Evolutionary conservation across 2,888 invertebrate genomes (phyloP), one percentile per base, ranked within the genome.

Genomic region (Apotomis capreana): DNA sequence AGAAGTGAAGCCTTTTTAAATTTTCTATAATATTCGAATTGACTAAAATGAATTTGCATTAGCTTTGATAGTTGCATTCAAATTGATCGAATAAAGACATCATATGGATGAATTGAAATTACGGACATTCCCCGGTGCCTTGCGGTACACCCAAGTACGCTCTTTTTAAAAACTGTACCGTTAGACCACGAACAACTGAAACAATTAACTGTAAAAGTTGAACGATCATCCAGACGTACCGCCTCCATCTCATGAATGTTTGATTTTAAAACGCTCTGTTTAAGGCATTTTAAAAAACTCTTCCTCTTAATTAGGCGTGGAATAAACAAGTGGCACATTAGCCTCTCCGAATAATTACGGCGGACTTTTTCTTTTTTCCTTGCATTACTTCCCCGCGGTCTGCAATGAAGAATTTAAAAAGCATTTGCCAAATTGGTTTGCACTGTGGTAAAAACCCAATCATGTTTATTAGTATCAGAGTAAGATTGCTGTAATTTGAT

Each of bases 311-410:
- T 93, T 93, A 91, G 91, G 89, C 88, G 83, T 87, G 89, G 91
- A 89, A 91, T 91, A 92, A 92, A 90, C 92, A 91, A 90, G 88
- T 85, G 90, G 89, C 89, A 89, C 89, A 91, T 92, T 92, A 90
- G 90, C 92, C 92, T 89, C 85, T 90, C 87, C 84, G 86, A 88
- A 92, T 92, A 92, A 93, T 92, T 93, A 89, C 84, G 78, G 83
- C 81, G 84, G 89, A 84, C 83, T 69, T 78, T 74, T 83, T 83
- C 82, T 81, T 82, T 80, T 78, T 81, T 74, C 81, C 85, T 83
- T 78, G 80, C 83, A 80, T 86, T 85, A 81, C 83, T 84, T 84
- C 81, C 82, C 82, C 83, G 81, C 86, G 86, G 88, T 84, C 87
- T 86, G 89, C 81, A 88, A 89, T 86, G 83, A 88, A 89, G 87